Conservation (phyloP, 2,797 vertebrate genomes). For the Pseudochirops corinnae region DNA sequence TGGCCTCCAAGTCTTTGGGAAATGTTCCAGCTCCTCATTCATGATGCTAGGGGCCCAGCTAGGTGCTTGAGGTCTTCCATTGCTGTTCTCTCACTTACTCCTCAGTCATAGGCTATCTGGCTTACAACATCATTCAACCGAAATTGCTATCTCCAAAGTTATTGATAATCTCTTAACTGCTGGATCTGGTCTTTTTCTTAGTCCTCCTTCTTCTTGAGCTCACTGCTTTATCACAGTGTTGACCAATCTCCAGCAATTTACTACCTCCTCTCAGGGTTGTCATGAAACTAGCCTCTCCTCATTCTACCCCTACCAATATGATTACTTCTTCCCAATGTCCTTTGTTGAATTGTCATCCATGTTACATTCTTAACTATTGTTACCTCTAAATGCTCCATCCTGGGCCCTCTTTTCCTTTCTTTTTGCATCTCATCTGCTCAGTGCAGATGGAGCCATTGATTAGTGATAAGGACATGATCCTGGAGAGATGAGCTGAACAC, state of each 20-base stretch:
- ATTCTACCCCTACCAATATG: neutral
- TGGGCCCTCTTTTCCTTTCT: neutral
- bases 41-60: conserved; percentile 96
- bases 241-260: neutral
- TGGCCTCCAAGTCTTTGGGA: conserved; percentile 98
- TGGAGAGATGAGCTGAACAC: neutral
- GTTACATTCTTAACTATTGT: neutral
- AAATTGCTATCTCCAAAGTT: neutral
- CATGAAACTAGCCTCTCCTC: neutral
- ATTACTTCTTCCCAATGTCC: neutral
- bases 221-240: neutral
- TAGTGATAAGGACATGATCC: neutral
- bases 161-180: neutral
- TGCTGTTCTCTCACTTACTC: conserved; percentile 94
- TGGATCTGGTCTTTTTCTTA: neutral
- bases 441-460: neutral
- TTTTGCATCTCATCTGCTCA: neutral
- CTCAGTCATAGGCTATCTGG: conserved; percentile 89
- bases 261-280: neutral
- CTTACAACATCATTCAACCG: neutral
- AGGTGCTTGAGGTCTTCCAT: conserved; percentile 98
- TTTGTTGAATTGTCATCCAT: neutral
- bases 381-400: neutral
- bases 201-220: neutral
- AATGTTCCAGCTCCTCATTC: conserved; percentile 99